Conservation (phyloP, 1,140 invertebrate genomes). For the Mya arenaria region DNA sequence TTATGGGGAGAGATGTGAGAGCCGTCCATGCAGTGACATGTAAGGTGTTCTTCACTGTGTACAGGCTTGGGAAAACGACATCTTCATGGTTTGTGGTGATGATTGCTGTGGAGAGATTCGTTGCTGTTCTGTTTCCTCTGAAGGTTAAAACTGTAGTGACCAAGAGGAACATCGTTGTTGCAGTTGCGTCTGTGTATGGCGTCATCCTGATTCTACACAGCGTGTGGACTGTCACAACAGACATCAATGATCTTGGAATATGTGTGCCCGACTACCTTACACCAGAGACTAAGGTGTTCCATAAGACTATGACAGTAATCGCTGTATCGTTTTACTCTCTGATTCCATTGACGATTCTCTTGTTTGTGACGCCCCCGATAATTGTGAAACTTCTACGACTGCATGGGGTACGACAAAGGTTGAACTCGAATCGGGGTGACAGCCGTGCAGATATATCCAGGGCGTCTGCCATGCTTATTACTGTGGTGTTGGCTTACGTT, state of each 20-base stretch:
- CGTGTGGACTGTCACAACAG: not conserved
- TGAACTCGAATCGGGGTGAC: not conserved
- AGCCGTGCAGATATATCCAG: not conserved
- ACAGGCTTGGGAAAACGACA: not conserved
- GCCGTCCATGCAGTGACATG: not conserved
- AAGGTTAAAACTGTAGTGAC: not conserved
- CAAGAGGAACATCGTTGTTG: not conserved
- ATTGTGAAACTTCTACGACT: not conserved
- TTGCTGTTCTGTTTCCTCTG: conserved; percentile 1
- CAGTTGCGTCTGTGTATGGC: not conserved
- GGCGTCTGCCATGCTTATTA: not conserved
- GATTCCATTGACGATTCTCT: not conserved
- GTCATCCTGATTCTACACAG: not conserved
- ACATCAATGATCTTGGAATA: not conserved
- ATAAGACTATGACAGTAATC: not conserved
- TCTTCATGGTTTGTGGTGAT: conserved; percentile 8
- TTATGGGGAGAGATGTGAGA: not conserved
- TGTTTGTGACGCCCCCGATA: not conserved
- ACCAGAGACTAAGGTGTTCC: not conserved
- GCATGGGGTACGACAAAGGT: not conserved
- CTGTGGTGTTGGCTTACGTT: not conserved
- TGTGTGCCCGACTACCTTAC: not conserved
- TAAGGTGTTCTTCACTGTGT: conserved; percentile 17
- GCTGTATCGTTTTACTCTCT: not conserved
- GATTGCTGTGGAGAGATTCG: not conserved